A percentile compares a stretch with the other conserved stretches of the same genome.
Conservation (phyloP, 2,888 invertebrate species). For the Ornithoptera priamus region DNA sequence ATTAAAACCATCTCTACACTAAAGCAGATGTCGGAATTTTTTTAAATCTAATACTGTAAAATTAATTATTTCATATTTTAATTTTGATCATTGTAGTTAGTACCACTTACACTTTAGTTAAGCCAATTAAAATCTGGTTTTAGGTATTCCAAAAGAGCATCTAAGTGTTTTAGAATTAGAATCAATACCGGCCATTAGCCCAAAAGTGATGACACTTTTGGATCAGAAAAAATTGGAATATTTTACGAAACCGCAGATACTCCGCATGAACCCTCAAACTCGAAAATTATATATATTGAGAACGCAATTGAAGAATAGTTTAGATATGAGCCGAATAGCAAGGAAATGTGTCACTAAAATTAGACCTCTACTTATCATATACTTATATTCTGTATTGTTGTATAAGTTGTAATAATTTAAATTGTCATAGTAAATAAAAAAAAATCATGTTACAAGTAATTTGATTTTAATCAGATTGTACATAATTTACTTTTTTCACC, state of each 20-base stretch:
- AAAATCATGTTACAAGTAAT: too few relatives aligned
- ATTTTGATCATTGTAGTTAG: background rate
- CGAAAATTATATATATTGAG: conserved; percentile 63
- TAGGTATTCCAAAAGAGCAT: conserved; percentile 58
- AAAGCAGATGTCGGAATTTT: too few relatives aligned
- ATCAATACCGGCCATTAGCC: conserved; percentile 59
- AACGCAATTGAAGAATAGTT: conserved; percentile 58
- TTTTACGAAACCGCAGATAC: conserved; percentile 67
- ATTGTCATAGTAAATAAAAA: background rate
- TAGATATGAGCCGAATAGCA: conserved; percentile 57
- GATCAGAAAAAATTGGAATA: conserved; percentile 57
- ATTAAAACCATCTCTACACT: too few relatives aligned
- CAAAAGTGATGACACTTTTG: conserved; percentile 56
- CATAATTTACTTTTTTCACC: too few relatives aligned
- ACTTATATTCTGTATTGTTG: background rate
- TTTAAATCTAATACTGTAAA: background rate
- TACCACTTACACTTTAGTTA: background rate
- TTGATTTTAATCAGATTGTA: too few relatives aligned
- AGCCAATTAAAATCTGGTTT: conserved; percentile 21
- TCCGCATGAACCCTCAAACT: conserved; percentile 59
- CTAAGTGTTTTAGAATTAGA: conserved; percentile 65
- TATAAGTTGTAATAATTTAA: background rate
- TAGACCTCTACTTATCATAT: background rate
- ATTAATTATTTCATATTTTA: background rate
- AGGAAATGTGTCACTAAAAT: conserved; percentile 34